Percentiles rank a stretch among this genome's conserved stretches.
phyloP scores from a whole-genome alignment of 2,797 vertebrate species.

The Acrocephalus scirpaceus region DNA sequence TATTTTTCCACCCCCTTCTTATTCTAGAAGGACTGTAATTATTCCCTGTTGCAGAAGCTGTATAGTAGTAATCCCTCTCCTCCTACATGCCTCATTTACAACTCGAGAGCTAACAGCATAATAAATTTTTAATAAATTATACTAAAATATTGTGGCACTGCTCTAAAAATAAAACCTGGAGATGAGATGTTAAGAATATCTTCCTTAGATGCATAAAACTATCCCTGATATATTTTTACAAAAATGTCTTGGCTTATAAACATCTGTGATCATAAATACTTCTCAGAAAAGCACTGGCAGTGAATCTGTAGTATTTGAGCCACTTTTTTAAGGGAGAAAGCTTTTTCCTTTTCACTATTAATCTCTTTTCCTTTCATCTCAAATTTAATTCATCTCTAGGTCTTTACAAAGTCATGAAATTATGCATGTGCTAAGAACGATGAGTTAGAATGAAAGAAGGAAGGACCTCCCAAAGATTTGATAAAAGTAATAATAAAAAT shows the following conservation, averaged over 20 bases:
- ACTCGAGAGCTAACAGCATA: constrained; percentile 47
- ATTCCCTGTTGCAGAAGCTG: neutral
- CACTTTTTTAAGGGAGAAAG: constrained; percentile 7
- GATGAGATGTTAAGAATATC: neutral
- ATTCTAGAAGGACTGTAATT: constrained; percentile 40
- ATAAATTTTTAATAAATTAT: constrained; percentile 64
- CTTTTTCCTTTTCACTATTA: constrained; percentile 23
- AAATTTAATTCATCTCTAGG: constrained; percentile 39
- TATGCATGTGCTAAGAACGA: neutral
- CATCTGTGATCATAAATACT: constrained; percentile 22
- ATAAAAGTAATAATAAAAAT: neutral
- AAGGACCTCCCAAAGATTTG: neutral
- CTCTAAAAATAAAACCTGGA: constrained; percentile 45
- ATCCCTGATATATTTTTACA: neutral
- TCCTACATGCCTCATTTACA: constrained; percentile 60
- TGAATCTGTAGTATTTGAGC: neutral
- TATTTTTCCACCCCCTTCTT: constrained; percentile 23
- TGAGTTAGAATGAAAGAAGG: neutral
- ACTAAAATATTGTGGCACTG: constrained; percentile 58
- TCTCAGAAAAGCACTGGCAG: neutral
- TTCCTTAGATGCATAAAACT: neutral
- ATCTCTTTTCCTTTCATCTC: constrained; percentile 43
- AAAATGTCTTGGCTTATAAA: constrained; percentile 15
- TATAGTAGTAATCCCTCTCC: constrained; percentile 59
- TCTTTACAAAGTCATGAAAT: constrained; percentile 46